Evolutionary conservation across 2,797 vertebrate genomes (phyloP).

Genomic region (Tinamus major): DNA sequence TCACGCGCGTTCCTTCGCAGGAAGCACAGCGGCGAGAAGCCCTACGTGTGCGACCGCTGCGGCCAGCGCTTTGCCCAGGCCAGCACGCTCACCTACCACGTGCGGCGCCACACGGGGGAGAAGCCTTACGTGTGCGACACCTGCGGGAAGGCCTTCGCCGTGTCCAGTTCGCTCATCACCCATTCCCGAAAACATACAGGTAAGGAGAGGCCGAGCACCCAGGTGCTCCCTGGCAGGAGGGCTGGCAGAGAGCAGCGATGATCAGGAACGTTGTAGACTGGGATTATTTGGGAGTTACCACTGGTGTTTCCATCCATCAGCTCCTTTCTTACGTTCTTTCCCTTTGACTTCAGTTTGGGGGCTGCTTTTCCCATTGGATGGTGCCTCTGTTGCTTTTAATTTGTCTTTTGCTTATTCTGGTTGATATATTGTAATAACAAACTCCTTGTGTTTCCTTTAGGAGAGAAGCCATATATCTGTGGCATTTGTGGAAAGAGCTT

Average conservation of each 20-base stretch:
- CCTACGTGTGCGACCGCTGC: slow-evolving; percentile 94
- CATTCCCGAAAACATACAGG: slow-evolving; percentile 96
- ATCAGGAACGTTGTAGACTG: rapidly evolving
- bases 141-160: slow-evolving; percentile 96
- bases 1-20: slow-evolving; percentile 60
- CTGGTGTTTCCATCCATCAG: no score
- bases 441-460: slow-evolving; percentile 79
- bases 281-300: neutral
- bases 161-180: slow-evolving; percentile 97
- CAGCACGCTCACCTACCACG: slow-evolving; percentile 96
- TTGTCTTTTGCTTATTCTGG: neutral
- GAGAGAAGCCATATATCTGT: slow-evolving; percentile 96
- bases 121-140: slow-evolving; percentile 97
- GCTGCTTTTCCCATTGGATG: rapidly evolving
- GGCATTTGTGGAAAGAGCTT: slow-evolving; percentile 92
- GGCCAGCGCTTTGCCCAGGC: slow-evolving; percentile 97
- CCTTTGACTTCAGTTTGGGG: neutral
- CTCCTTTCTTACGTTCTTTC: rapidly evolving
- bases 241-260: neutral
- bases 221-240: neutral
- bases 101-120: slow-evolving; percentile 95
- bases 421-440: neutral
- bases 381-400: neutral
- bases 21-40: slow-evolving; percentile 96
- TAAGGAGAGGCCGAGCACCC: slow-evolving; percentile 41